These are phyloP conservation scores for Bovichtus variegatus DNA, from an alignment of 2,797 vertebrate genomes.

Conservation along the genomic window DNA sequence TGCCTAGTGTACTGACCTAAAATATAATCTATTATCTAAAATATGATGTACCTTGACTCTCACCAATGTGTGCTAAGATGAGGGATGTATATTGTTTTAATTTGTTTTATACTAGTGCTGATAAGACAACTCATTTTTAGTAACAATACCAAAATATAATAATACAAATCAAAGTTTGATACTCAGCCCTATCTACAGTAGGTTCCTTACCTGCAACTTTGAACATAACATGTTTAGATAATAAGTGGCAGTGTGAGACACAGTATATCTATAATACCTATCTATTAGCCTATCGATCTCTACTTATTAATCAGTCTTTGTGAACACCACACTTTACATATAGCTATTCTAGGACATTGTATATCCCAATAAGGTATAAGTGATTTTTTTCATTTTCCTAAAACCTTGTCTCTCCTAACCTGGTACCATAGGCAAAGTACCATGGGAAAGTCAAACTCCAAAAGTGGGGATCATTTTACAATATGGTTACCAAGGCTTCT, in stretches of 20 bases:
- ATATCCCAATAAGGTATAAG: neutral
- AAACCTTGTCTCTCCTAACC: slow-evolving; percentile 15
- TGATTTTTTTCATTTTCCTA: slow-evolving; percentile 1
- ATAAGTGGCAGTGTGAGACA: neutral
- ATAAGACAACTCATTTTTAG: neutral
- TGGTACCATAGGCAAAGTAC: slow-evolving; percentile 31
- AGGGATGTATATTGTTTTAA: neutral
- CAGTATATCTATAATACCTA: neutral
- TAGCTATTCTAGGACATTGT: neutral
- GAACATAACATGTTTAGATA: neutral
- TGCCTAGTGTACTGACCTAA: neutral
- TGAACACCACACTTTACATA: neutral
- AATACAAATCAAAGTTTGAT: neutral
- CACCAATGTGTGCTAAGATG: neutral
- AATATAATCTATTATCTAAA: too few relatives aligned
- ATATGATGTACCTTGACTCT: neutral
- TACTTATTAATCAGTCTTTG: neutral
- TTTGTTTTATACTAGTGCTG: neutral
- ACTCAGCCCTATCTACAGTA: neutral
- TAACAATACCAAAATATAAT: neutral
- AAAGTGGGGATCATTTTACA: slow-evolving; percentile 79
- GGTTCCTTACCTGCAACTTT: neutral
- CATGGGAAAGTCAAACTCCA: slow-evolving; percentile 42
- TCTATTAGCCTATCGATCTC: neutral
- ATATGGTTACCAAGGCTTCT: slow-evolving; percentile 77